Percentiles rank a stretch among this genome's conserved stretches.
Conservation (phyloP, 2,888 invertebrate species). For the Aproaerema taeniolella region DNA sequence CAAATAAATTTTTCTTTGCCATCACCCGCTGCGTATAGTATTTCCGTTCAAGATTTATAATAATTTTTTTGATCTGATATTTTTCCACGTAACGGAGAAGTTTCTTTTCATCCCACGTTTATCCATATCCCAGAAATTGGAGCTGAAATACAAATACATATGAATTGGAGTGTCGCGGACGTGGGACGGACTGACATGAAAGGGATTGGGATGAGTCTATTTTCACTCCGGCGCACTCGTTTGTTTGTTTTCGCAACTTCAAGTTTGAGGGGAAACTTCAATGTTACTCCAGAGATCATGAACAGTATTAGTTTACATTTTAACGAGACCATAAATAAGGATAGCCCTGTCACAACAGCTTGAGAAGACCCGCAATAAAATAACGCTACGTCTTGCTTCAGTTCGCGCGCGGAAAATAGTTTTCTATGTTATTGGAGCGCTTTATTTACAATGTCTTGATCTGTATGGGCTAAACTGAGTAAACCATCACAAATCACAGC, state of each 20-base stretch:
- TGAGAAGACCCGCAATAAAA: slow-evolving; percentile 7
- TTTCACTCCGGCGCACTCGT: slow-evolving; percentile 50
- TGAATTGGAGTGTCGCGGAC: slow-evolving; percentile 36
- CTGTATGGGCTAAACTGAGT: too few species aligned
- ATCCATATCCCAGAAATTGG: slow-evolving; percentile 3
- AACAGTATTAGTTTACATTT: slow-evolving; percentile 16
- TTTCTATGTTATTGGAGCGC: too few species aligned
- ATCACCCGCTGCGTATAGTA: too few species aligned
- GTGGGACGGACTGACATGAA: slow-evolving; percentile 56
- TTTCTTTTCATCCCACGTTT: slow-evolving; percentile 2
- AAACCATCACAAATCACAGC: too few species aligned
- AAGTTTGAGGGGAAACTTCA: slow-evolving; percentile 41
- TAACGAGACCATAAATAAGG: slow-evolving; percentile 10
- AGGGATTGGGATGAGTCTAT: slow-evolving; percentile 69
- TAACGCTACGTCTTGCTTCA: too few species aligned
- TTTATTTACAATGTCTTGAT: too few species aligned
- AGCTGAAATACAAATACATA: slow-evolving; percentile 6
- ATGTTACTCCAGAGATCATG: slow-evolving; percentile 24
- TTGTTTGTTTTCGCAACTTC: slow-evolving; percentile 71
- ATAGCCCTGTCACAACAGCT: slow-evolving; percentile 7
- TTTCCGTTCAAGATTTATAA: too few species aligned
- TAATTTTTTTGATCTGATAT: too few species aligned
- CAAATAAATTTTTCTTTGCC: too few species aligned
- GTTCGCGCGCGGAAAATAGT: too few species aligned
- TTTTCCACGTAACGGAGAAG: slow-evolving; percentile 2